These are phyloP conservation scores for Cossypha polioptera DNA, from an alignment of 2,797 vertebrate genomes.

Conservation along the genomic window DNA sequence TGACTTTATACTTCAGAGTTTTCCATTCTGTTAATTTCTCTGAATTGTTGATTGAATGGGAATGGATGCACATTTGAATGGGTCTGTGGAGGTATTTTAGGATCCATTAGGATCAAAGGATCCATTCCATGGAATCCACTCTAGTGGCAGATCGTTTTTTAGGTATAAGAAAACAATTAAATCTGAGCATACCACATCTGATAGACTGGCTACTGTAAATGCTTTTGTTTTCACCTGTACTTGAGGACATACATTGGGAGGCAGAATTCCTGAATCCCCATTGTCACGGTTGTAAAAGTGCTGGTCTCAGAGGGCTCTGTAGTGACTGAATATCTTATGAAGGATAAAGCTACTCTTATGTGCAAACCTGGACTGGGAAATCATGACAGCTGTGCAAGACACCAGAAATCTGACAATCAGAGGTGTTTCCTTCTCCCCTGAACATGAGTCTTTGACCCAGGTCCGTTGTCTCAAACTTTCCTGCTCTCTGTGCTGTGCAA, in stretches of 20 bases:
- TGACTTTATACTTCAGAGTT: not conserved
- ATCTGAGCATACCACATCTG: not conserved
- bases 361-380: not conserved
- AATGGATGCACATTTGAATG: not conserved
- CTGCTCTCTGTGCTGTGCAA: not conserved
- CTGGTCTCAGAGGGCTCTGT: not conserved
- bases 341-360: not conserved
- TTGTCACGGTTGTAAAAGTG: fast-evolving
- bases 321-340: not conserved
- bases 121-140: not conserved
- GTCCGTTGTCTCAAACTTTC: not conserved
- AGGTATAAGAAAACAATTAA: not conserved
- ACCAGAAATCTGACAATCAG: not conserved
- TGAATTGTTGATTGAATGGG: not conserved
- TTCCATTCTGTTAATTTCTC: not conserved
- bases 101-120: not conserved
- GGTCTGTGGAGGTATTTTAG: not conserved
- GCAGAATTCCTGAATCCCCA: not conserved
- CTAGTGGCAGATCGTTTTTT: not conserved
- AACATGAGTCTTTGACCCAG: not conserved
- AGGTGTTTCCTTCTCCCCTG: not conserved
- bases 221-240: not conserved
- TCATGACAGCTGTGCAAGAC: not conserved
- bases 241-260: fast-evolving
- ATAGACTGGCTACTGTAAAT: not conserved